These are phyloP conservation scores for Meteorus cinctellus DNA, from an alignment of 2,888 invertebrate genomes.

Conservation along the genomic window DNA sequence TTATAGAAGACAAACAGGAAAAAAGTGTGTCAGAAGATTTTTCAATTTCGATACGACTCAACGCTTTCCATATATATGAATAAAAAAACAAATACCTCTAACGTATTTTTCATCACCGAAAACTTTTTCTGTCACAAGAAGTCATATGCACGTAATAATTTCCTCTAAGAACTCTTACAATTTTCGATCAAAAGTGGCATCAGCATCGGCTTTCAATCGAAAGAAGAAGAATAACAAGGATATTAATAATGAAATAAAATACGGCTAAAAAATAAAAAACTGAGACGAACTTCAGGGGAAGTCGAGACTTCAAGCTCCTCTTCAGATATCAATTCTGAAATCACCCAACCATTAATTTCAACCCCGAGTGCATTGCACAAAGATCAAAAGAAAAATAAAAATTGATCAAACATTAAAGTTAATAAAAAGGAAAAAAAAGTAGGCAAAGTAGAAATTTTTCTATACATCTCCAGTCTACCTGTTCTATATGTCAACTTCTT, in stretches of 20 bases:
- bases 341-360: conserved; percentile 1
- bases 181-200: background rate
- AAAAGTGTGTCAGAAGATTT: background rate
- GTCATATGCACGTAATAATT: background rate
- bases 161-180: conserved; percentile 27
- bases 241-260: background rate
- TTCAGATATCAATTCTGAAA: background rate
- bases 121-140: background rate
- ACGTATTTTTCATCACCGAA: no score
- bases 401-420: background rate
- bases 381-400: background rate
- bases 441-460: background rate
- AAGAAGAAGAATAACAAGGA: background rate
- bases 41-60: no score
- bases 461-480: background rate
- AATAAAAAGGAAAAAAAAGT: background rate
- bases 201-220: background rate
- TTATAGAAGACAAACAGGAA: background rate
- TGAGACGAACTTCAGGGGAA: background rate
- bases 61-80: no score
- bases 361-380: background rate
- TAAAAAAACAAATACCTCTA: no score
- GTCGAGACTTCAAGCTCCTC: background rate
- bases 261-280: background rate
- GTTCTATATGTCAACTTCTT: background rate